phyloP scores from a whole-genome alignment of 2,888 invertebrate genomes.

The Pristionchus exspectatus region DNA sequence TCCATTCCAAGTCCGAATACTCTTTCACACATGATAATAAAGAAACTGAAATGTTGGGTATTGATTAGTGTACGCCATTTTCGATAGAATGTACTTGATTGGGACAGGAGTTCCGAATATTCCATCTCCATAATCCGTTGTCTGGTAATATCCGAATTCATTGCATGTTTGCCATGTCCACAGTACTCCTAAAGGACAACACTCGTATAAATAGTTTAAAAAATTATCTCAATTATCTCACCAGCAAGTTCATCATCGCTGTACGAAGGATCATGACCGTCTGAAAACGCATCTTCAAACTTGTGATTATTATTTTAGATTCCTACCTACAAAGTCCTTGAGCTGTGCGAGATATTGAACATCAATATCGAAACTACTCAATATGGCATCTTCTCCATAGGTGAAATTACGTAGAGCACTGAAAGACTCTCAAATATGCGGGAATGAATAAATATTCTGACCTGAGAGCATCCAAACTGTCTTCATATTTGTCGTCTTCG shows the following conservation, averaged over 20 bases:
- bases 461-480: constrained; percentile 36
- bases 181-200: constrained; percentile 54
- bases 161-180: constrained; percentile 97
- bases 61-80: not conserved
- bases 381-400: constrained; percentile 87
- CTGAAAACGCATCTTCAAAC: not conserved
- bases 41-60: constrained; percentile 58
- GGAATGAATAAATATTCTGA: not conserved
- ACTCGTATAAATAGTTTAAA: not conserved
- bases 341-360: not conserved
- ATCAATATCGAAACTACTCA: not conserved
- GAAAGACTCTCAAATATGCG: not conserved
- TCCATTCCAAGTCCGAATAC: constrained; percentile 63
- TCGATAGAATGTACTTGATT: constrained; percentile 63
- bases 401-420: not conserved
- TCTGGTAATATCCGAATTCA: constrained; percentile 96
- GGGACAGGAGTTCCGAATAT: constrained; percentile 71
- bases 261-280: constrained; percentile 25
- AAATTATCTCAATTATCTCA: not conserved
- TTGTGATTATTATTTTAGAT: not conserved
- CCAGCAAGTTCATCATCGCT: constrained; percentile 26
- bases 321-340: not conserved
- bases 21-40: constrained; percentile 69
- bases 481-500: constrained; percentile 1
- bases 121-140: constrained; percentile 83